Evolutionary conservation across 1,140 invertebrate genomes (phyloP), one percentile per base, ranked within the genome.

Genomic region (Papilio polytes): DNA sequence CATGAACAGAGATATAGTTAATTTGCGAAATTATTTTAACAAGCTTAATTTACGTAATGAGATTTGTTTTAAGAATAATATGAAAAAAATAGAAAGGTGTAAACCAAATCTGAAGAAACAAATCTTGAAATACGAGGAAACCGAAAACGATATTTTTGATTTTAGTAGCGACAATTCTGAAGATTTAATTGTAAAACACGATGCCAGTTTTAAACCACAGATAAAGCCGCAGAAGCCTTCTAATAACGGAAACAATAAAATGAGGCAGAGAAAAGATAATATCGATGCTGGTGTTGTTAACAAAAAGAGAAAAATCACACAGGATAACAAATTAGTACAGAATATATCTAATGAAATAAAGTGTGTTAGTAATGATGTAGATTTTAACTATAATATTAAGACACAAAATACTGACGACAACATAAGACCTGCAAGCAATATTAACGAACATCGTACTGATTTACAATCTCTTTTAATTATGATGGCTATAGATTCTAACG

Each of bases 381-480:
- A 78, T 66, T 22, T 78, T 26, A 78, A 78, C 44, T 78, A 22
- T 66, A 78, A 78, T 66, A 26, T 78, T 48, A 22, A 66, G 36
- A 15, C 9, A 20, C 9, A 78, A 15, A 66, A 59, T 74, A 46
- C 44, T 72, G 31, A 73, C 7, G 9, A 26, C 18, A 20, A 70
- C 13, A 41, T 26, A 18, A 51, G 44, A 59, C 10, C 72, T 73
- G 22, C 22, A 59, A 81, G 74, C n/a, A 76, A 80, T 13, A 15
- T 80, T 56, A 77, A 82, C 70, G 78, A 74, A 20, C 41, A 80
- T 70, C 84, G 86, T 77, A 83, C 84, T 81, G 89, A 94, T 83
- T 85, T 94, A 78, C 85, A 92, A 82, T 89, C 88, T 1, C 80
- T 94, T 56, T 85, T 94, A 53, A 90, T 91, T 46, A 92, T 90